These are phyloP conservation scores for Phylloscopus trochilus DNA, from an alignment of 2,113 vertebrate species.

Conservation along the genomic window DNA sequence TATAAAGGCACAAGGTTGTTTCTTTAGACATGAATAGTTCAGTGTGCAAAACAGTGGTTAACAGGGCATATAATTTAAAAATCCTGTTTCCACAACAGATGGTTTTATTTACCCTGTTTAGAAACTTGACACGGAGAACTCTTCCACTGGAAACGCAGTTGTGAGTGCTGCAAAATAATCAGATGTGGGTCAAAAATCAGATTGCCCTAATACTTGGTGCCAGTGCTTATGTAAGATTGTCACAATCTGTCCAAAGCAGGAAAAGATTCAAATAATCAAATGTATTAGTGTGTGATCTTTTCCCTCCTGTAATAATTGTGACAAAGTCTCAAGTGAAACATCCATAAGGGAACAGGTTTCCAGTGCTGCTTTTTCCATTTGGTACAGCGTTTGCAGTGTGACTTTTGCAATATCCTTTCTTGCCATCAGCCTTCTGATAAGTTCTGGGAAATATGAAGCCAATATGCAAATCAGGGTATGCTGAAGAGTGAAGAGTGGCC, in stretches of 20 bases:
- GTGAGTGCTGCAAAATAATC: neutral
- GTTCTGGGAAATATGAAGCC: neutral
- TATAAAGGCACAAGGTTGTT: neutral
- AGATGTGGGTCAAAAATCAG: constrained; percentile 7
- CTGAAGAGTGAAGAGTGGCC: neutral
- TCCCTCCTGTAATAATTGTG: neutral
- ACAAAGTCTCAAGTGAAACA: neutral
- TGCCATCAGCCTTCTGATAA: neutral
- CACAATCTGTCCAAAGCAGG: neutral
- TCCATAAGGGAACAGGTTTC: neutral
- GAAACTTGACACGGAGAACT: neutral
- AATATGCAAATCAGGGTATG: neutral
- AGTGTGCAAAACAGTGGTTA: neutral
- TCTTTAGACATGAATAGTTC: neutral
- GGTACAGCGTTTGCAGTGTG: neutral
- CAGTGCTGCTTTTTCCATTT: neutral
- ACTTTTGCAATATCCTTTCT: neutral
- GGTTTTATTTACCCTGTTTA: constrained; percentile 1
- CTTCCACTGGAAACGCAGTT: neutral
- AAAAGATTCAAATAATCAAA: neutral
- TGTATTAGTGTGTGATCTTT: neutral
- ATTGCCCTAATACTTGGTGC: neutral
- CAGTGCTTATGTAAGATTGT: neutral
- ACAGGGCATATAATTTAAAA: neutral
- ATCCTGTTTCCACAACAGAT: constrained; percentile 7